Base-by-base conservation (phyloP, 2,888 invertebrate genomes). In the Archaeoteleia sp. region DNA sequence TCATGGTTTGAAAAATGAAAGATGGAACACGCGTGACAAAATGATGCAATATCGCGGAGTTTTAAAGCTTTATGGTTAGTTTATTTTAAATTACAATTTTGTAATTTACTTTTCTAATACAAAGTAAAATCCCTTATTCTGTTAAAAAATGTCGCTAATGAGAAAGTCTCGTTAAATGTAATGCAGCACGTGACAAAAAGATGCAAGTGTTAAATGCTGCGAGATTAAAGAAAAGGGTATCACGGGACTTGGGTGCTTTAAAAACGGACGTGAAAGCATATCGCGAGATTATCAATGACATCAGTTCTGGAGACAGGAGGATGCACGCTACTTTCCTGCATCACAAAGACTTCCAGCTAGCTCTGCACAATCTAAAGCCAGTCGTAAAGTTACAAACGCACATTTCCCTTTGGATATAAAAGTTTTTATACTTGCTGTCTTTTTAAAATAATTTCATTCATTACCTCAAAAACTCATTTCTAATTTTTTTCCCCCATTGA, bases 21-120 rank as follows among this genome's bases (percentile, higher is more conserved):
- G 88, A 79, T 91, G 91, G 91, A 87, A 89, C 1, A 89, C 89
- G 37, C 88, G 87, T 73, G 91, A 92, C 74, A 91, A 91, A 84
- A 87, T 91, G 34, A 88, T 87, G 49, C 91, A 91, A 77, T 91
- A 91, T 73, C 87, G 90, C 39, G 91, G 90, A 13, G 86, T 91
- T 23, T 88, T 91, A 23, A 90, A 89, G 78, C 85, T 91, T 51
- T 89, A 90, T 74, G 90, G 91, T 91, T 84, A 85, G 85, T 79
- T 53, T 15, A 1, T 9, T 12, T 42, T 55, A 13, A 30, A 51
- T 48, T 32, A 45, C 29, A 45, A 23, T 5, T 23, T 14, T 29
- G 49, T 37, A 32, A 29, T 20, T 29, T 29, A 29, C 23, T 23
- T 23, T 23, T 23, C 23, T 23, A 29, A 29, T 29, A 7, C n/a